Conservation (phyloP, 2,797 vertebrate genomes). For the Cuniculus paca region DNA sequence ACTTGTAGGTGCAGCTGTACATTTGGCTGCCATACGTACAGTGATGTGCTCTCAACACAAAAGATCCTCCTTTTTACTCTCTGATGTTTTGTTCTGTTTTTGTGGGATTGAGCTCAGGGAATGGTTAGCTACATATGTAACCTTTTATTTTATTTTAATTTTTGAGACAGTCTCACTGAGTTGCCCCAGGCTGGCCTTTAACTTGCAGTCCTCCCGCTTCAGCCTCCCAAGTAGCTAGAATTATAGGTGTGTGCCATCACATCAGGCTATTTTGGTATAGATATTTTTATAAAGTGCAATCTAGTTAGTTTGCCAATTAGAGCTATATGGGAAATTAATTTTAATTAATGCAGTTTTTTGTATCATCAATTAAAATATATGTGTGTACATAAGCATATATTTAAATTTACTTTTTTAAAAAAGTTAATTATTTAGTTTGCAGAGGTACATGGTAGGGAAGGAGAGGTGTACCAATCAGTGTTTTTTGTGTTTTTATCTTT, state of each 20-base stretch:
- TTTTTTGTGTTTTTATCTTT: background rate
- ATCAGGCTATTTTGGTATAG: background rate
- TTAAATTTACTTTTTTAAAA: background rate
- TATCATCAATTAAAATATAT: background rate
- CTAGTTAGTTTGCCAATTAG: background rate
- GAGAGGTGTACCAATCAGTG: background rate
- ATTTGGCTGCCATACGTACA: background rate
- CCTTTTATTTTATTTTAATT: background rate
- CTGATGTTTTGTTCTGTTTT: background rate
- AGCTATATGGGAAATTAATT: background rate
- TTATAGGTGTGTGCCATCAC: background rate
- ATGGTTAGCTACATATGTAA: background rate
- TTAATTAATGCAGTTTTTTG: conserved; percentile 20
- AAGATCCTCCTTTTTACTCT: background rate
- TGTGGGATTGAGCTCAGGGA: background rate
- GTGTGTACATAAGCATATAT: background rate
- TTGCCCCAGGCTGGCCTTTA: background rate
- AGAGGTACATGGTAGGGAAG: background rate
- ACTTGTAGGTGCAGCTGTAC: no score
- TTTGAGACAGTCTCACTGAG: background rate
- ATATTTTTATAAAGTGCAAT: conserved; percentile 4
- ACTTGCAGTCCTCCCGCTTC: background rate
- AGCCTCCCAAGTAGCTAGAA: background rate
- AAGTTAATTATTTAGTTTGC: background rate
- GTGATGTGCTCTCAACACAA: background rate